Percentiles rank a stretch among this genome's conserved stretches.
phyloP scores from a whole-genome alignment of 2,113 vertebrate species.

The Coptodon rendalli region DNA sequence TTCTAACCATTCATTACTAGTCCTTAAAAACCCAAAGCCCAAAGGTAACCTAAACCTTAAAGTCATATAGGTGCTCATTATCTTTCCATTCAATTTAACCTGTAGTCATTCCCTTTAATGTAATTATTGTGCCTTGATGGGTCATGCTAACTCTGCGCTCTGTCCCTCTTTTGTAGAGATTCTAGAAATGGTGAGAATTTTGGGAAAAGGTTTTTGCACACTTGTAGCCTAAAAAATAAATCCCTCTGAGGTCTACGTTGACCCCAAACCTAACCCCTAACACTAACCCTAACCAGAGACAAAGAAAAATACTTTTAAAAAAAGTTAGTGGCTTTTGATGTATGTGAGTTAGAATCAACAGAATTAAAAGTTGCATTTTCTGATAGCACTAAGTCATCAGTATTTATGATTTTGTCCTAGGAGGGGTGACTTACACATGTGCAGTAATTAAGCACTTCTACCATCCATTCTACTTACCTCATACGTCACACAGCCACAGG shows the following conservation, averaged over 20 bases:
- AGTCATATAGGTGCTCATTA: neutral
- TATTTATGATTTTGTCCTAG: neutral
- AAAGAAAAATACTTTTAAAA: neutral
- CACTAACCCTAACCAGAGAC: neutral
- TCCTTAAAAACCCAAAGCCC: constrained; percentile 28
- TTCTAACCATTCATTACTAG: constrained; percentile 6
- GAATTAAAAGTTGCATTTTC: neutral
- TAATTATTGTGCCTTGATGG: neutral
- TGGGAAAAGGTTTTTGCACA: neutral
- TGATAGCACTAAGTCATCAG: neutral
- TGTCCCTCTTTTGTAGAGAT: neutral
- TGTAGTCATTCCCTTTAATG: neutral
- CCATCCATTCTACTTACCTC: neutral
- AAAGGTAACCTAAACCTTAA: constrained; percentile 39
- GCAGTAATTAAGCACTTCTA: neutral
- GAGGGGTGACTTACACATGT: neutral
- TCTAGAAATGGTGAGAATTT: neutral
- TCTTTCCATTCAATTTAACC: neutral
- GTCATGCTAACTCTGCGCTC: neutral
- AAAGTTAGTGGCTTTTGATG: neutral
- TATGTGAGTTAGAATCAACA: neutral
- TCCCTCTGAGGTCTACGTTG: neutral
- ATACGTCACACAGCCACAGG: neutral
- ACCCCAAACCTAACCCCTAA: neutral
- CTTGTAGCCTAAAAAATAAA: neutral